Conservation (phyloP, 1,140 invertebrate species). For the Mamestra configurata region DNA sequence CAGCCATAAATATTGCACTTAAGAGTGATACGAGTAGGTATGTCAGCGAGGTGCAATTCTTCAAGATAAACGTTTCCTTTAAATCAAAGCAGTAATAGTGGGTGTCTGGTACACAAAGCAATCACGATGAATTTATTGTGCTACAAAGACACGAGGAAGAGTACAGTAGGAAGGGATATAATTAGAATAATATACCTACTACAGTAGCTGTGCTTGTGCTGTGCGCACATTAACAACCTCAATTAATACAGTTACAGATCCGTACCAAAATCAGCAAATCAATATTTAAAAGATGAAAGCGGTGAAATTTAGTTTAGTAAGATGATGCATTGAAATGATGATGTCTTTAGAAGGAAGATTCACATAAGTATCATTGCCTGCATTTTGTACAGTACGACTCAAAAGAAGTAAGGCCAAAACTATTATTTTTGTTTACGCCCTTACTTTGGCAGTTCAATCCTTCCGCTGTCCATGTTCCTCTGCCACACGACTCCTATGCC, state of each 20-base stretch:
- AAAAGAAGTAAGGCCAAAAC: too few species aligned
- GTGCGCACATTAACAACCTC: too few species aligned
- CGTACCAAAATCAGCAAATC: too few species aligned
- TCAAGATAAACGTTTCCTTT: slow-evolving; percentile 33
- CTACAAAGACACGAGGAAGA: not conserved
- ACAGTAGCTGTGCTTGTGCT: too few species aligned
- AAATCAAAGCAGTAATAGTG: slow-evolving; percentile 16
- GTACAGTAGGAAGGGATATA: not conserved
- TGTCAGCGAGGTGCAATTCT: slow-evolving; percentile 26
- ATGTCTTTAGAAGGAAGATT: too few species aligned
- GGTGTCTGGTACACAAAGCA: slow-evolving; percentile 26
- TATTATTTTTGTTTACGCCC: slow-evolving; percentile 1
- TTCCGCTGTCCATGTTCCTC: slow-evolving; percentile 91
- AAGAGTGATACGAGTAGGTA: slow-evolving; percentile 12
- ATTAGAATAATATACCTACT: too few species aligned
- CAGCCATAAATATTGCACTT: slow-evolving; percentile 28
- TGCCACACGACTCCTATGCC: slow-evolving; percentile 92
- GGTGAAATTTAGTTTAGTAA: too few species aligned
- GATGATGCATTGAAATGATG: too few species aligned
- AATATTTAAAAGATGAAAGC: too few species aligned
- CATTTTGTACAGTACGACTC: not conserved
- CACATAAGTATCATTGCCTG: too few species aligned
- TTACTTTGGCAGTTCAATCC: slow-evolving; percentile 94
- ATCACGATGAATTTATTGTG: not conserved
- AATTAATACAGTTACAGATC: too few species aligned